These are phyloP conservation scores for Pomatostomus ruficeps DNA, from an alignment of 2,113 vertebrate species.

Conservation along the genomic window DNA sequence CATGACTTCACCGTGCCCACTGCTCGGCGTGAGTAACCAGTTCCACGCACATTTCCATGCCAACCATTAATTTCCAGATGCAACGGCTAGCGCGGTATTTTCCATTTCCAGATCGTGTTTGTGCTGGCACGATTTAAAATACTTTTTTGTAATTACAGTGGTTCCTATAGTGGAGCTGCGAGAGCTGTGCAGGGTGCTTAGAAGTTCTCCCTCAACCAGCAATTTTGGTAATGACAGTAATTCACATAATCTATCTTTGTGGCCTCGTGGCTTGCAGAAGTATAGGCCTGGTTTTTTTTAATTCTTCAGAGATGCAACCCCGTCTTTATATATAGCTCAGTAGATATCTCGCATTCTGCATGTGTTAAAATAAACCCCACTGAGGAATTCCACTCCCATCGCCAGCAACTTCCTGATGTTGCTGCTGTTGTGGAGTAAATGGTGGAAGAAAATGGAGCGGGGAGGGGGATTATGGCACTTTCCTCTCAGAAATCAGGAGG, in stretches of 20 bases:
- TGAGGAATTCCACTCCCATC: background rate
- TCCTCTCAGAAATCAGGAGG: background rate
- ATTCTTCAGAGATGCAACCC: background rate
- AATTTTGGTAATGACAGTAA: slow-evolving; percentile 77
- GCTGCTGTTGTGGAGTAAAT: background rate
- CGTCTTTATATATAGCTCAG: slow-evolving; percentile 23
- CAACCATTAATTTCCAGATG: slow-evolving; percentile 33
- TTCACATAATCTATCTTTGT: slow-evolving; percentile 66
- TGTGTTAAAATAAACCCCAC: background rate
- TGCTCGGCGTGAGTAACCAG: slow-evolving; percentile 32
- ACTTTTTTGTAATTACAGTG: slow-evolving; percentile 71
- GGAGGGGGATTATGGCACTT: background rate
- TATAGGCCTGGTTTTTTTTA: slow-evolving; percentile 11
- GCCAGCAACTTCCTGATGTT: background rate
- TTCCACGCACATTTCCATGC: slow-evolving; percentile 21
- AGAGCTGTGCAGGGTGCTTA: background rate
- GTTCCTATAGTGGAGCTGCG: background rate
- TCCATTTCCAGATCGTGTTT: slow-evolving; percentile 65
- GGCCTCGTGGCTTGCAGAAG: slow-evolving; percentile 69
- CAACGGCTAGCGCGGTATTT: background rate
- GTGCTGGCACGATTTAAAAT: slow-evolving; percentile 67
- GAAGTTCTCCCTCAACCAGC: slow-evolving; percentile 52
- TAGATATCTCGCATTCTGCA: background rate
- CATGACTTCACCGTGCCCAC: background rate
- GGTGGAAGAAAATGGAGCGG: background rate